Evolutionary conservation across 1,140 invertebrate species (phyloP).

Genomic region (Zophobas morio): DNA sequence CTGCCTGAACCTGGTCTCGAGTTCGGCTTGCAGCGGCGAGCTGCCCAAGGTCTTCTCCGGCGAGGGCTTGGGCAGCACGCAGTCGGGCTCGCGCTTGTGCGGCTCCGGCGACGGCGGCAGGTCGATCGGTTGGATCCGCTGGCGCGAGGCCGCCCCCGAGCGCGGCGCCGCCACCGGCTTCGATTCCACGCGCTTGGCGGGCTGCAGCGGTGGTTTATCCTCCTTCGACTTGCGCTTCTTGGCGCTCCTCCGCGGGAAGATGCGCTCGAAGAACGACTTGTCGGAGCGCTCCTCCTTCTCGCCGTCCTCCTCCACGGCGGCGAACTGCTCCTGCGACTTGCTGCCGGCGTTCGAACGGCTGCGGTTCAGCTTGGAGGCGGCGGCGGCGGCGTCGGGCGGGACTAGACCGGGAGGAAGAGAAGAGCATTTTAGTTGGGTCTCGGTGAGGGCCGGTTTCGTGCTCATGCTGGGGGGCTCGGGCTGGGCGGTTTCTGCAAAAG

Average conservation of each 20-base stretch:
- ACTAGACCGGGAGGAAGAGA: conserved; percentile 77
- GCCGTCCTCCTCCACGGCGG: conserved; percentile 57
- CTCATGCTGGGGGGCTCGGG: conserved; percentile 63
- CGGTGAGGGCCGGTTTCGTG: conserved; percentile 64
- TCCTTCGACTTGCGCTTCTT: conserved; percentile 70
- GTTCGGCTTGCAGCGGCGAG: conserved; percentile 62
- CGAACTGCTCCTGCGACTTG: conserved; percentile 64
- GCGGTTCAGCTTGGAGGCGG: conserved; percentile 69
- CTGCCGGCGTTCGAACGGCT: conserved; percentile 67
- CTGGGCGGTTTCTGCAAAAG: conserved; percentile 63
- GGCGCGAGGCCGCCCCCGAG: conserved; percentile 68
- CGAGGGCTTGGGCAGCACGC: conserved; percentile 43
- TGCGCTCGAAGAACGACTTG: conserved; percentile 76
- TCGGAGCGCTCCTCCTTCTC: conserved; percentile 73
- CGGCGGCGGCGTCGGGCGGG: conserved; percentile 68
- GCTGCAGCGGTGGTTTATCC: conserved; percentile 23
- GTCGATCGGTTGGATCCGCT: conserved; percentile 72
- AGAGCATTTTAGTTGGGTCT: conserved; percentile 76
- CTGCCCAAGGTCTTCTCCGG: conserved; percentile 52
- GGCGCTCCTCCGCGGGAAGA: conserved; percentile 76
- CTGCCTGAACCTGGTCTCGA: conserved; percentile 62
- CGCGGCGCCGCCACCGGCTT: conserved; percentile 57
- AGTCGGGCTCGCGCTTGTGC: conserved; percentile 19
- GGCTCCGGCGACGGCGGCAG: conserved; percentile 67
- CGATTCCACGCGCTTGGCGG: conserved; percentile 31